Conservation (phyloP, 2,888 invertebrate species). For the Dolichopus griseipennis region DNA sequence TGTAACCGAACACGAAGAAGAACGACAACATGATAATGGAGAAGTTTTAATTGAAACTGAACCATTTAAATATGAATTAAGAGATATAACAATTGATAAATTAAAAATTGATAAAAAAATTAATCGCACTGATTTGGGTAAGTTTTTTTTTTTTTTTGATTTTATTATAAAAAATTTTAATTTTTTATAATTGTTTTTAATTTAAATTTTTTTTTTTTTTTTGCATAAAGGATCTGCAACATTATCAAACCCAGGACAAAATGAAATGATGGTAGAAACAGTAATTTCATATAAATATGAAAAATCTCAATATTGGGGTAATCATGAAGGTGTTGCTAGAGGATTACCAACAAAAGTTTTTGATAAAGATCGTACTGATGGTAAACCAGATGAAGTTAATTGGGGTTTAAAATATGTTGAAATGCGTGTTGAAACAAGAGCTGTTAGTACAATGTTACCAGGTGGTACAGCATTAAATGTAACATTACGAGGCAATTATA, state of each 20-base stretch:
- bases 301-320: constrained; percentile 69
- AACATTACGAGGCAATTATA: constrained; percentile 63
- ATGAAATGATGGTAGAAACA: constrained; percentile 57
- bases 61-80: constrained; percentile 66
- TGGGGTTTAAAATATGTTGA: constrained; percentile 59
- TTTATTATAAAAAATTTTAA: background rate
- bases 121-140: constrained; percentile 49
- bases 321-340: constrained; percentile 52
- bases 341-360: constrained; percentile 38
- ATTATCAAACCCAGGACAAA: constrained; percentile 49
- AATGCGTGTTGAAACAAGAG: constrained; percentile 46
- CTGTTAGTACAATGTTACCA: constrained; percentile 56
- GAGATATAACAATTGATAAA: constrained; percentile 53
- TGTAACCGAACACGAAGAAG: constrained; percentile 55
- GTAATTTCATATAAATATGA: constrained; percentile 64
- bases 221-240: constrained; percentile 32
- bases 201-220: background rate
- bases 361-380: constrained; percentile 43
- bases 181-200: too few relatives aligned
- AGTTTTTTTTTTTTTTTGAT: constrained; percentile 31
- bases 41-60: constrained; percentile 74
- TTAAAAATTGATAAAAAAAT: constrained; percentile 47
- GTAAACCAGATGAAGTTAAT: constrained; percentile 47
- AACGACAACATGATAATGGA: constrained; percentile 52
- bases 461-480: constrained; percentile 77